Conservation (phyloP, 2,888 invertebrate species). For the Drosophila mercatorum region DNA sequence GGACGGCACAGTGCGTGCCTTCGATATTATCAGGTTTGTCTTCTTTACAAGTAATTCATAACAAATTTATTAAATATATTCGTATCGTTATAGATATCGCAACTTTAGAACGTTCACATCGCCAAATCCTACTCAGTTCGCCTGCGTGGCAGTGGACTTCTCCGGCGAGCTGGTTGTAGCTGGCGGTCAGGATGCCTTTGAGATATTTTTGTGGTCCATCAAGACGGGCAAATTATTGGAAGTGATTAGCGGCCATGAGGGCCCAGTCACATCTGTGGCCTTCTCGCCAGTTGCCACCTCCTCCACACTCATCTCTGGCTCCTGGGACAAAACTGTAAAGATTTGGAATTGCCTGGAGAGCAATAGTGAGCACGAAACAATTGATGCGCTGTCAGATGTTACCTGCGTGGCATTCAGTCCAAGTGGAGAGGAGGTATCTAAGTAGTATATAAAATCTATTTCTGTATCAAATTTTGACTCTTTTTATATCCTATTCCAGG, state of each 20-base stretch:
- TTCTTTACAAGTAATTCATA: neutral
- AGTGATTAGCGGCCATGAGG: constrained; percentile 96
- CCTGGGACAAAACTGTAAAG: constrained; percentile 97
- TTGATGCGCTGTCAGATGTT: constrained; percentile 92
- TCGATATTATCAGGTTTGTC: constrained; percentile 92
- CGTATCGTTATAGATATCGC: constrained; percentile 90
- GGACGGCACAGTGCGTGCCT: constrained; percentile 99
- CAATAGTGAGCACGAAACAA: constrained; percentile 92
- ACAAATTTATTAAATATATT: neutral
- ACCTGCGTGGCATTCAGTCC: constrained; percentile 94
- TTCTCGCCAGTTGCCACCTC: constrained; percentile 91
- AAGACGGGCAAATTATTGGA: constrained; percentile 96
- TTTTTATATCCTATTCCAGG: constrained; percentile 81
- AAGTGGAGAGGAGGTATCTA: constrained; percentile 91
- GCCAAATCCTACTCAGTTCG: constrained; percentile 95
- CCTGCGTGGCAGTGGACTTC: constrained; percentile 94
- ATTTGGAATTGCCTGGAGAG: constrained; percentile 96
- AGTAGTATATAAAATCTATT: too few relatives aligned
- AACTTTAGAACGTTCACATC: constrained; percentile 98
- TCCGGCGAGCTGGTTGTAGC: constrained; percentile 97
- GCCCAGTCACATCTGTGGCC: constrained; percentile 92
- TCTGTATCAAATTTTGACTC: neutral
- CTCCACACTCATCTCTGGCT: constrained; percentile 92
- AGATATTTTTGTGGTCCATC: constrained; percentile 98
- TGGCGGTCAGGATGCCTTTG: constrained; percentile 97